Evolutionary conservation across 2,113 vertebrate genomes (phyloP).

Genomic region (Rhineura floridana): DNA sequence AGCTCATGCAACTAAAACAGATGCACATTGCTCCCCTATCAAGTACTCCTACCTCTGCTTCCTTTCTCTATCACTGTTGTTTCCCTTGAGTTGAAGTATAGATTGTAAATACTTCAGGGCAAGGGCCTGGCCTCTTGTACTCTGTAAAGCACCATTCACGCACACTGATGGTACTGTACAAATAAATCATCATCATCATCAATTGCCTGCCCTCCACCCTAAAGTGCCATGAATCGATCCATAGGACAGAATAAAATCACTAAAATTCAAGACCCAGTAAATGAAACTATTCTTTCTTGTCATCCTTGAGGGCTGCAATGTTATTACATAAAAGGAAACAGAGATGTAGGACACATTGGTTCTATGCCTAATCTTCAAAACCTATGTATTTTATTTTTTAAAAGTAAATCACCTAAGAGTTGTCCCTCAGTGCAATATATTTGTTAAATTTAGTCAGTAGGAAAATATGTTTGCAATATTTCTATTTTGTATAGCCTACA

Average conservation of each 20-base stretch:
- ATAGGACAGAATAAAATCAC: constrained; percentile 41
- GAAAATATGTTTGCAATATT: constrained; percentile 60
- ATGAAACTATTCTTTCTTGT: constrained; percentile 71
- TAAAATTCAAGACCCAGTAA: constrained; percentile 62
- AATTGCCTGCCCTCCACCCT: no score
- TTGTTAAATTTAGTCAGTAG: constrained; percentile 45
- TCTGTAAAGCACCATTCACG: background rate
- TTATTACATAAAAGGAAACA: constrained; percentile 64
- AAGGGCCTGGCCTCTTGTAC: background rate
- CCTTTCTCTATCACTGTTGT: background rate
- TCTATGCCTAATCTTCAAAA: constrained; percentile 58
- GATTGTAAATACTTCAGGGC: background rate
- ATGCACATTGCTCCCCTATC: background rate
- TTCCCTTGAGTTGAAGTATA: background rate
- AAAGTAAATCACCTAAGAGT: constrained; percentile 54
- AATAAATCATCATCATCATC: no score
- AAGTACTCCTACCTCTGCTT: background rate
- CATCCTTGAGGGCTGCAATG: constrained; percentile 56
- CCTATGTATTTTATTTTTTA: constrained; percentile 61
- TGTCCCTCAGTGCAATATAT: constrained; percentile 22
- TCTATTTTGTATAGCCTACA: constrained; percentile 17
- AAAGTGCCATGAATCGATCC: constrained; percentile 23
- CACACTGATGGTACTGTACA: background rate
- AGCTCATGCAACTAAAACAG: background rate
- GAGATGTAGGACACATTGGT: constrained; percentile 52